Evolutionary conservation across 92 coral and sea anemone species (phyloP).

Genomic region (Metridium senile): DNA sequence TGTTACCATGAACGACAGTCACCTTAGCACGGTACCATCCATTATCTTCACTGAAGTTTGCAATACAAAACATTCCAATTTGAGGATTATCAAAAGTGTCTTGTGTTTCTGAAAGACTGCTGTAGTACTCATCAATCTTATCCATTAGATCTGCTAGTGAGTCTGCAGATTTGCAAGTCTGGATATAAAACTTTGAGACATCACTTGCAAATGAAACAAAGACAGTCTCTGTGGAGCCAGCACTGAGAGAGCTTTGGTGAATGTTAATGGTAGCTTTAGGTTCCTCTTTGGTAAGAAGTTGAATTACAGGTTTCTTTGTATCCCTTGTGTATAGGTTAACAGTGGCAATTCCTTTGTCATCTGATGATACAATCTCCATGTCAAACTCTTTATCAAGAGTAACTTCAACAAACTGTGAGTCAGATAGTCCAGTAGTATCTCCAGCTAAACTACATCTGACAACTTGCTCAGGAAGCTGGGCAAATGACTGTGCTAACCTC

Average conservation of each 20-base stretch:
- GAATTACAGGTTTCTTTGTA: constrained; percentile 38
- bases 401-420: constrained; percentile 46
- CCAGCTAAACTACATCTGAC: constrained; percentile 55
- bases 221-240: constrained; percentile 65
- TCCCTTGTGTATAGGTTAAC: constrained; percentile 58
- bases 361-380: constrained; percentile 31
- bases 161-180: constrained; percentile 54
- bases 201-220: constrained; percentile 58
- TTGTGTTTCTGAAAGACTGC: constrained; percentile 55
- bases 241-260: constrained; percentile 35
- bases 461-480: constrained; percentile 74
- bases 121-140: constrained; percentile 60
- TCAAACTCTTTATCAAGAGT: constrained; percentile 69
- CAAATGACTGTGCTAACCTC: constrained; percentile 43
- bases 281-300: constrained; percentile 32
- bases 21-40: constrained; percentile 94
- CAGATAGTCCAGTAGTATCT: constrained; percentile 1
- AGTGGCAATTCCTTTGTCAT: constrained; percentile 24
- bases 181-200: constrained; percentile 70
- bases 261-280: constrained; percentile 17
- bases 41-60: constrained; percentile 81
- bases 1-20: constrained; percentile 41
- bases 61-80: constrained; percentile 69
- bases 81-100: constrained; percentile 59
- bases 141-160: constrained; percentile 74